Conservation (phyloP, 2,113 vertebrate genomes). For the Pollachius pollachius region DNA sequence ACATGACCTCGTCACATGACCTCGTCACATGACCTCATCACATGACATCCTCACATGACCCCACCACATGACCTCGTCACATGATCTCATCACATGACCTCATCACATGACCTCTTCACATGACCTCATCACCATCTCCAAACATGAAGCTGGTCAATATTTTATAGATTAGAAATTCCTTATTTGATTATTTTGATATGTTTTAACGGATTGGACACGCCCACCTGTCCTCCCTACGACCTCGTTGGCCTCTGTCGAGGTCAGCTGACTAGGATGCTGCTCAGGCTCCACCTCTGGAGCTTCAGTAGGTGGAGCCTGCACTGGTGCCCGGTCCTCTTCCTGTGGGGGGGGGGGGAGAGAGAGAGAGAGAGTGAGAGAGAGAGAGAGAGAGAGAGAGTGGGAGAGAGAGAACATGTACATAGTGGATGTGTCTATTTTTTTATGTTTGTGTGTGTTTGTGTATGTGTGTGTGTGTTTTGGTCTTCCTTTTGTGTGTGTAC, state of each 20-base stretch:
- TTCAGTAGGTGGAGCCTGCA: conserved; percentile 78
- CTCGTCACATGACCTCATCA: conserved; percentile 31
- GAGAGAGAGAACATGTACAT: conserved; percentile 1
- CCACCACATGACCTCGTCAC: background rate
- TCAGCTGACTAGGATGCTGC: conserved; percentile 71
- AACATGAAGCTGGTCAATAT: too few species aligned
- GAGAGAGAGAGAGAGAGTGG: background rate
- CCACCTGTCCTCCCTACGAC: conserved; percentile 30
- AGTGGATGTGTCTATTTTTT: background rate
- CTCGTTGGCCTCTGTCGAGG: conserved; percentile 34
- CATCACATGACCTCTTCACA: too few species aligned
- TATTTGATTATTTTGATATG: too few species aligned
- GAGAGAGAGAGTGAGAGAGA: conserved; percentile 4
- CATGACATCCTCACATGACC: background rate
- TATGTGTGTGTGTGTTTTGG: conserved; percentile 2
- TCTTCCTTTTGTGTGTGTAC: background rate
- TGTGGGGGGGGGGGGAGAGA: conserved; percentile 6
- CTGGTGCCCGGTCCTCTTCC: conserved; percentile 59
- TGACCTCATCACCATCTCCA: too few species aligned
- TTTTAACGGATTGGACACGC: conserved; percentile 6
- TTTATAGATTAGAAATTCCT: too few species aligned
- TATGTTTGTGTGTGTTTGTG: background rate
- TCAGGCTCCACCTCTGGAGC: conserved; percentile 53
- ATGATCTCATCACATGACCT: too few species aligned
- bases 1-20: background rate